These are phyloP conservation scores for Chroicocephalus ridibundus DNA, from an alignment of 2,113 vertebrate genomes.

Conservation along the genomic window DNA sequence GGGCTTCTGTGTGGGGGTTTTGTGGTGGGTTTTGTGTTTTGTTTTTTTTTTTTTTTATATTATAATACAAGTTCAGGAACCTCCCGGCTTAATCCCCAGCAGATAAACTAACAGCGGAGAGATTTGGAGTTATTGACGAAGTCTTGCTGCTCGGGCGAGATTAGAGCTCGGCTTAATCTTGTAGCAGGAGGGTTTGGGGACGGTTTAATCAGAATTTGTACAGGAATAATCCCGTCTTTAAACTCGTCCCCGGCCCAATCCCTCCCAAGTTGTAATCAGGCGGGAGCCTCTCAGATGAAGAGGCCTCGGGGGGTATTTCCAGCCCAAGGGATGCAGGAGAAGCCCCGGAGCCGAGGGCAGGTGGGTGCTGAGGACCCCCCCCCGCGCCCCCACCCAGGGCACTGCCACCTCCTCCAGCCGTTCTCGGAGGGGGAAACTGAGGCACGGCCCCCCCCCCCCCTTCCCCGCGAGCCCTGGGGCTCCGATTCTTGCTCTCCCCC, in stretches of 20 bases:
- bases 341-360: not conserved
- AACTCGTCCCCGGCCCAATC: conserved; percentile 50
- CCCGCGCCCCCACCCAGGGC: rapidly evolving
- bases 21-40: too few species aligned
- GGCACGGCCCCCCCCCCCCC: too few species aligned
- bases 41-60: not conserved
- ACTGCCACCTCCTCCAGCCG: too few species aligned
- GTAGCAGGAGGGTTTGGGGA: conserved; percentile 49
- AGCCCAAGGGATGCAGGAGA: not conserved
- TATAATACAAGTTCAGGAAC: conserved; percentile 19
- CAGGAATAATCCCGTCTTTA: conserved; percentile 69
- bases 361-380: not conserved
- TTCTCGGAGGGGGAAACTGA: not conserved
- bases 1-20: too few species aligned
- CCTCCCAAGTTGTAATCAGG: conserved; percentile 34
- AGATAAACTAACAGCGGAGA: conserved; percentile 64
- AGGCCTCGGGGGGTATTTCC: not conserved
- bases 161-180: conserved; percentile 59
- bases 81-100: conserved; percentile 42
- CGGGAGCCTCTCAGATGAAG: not conserved
- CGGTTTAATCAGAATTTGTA: conserved; percentile 70
- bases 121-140: conserved; percentile 55
- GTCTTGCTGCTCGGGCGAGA: conserved; percentile 54
- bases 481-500: not conserved
- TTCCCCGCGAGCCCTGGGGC: not conserved